A percentile compares a stretch with the other conserved stretches of the same genome.
Conservation (phyloP, 2,797 vertebrate species). For the Anniella stebbinsi region DNA sequence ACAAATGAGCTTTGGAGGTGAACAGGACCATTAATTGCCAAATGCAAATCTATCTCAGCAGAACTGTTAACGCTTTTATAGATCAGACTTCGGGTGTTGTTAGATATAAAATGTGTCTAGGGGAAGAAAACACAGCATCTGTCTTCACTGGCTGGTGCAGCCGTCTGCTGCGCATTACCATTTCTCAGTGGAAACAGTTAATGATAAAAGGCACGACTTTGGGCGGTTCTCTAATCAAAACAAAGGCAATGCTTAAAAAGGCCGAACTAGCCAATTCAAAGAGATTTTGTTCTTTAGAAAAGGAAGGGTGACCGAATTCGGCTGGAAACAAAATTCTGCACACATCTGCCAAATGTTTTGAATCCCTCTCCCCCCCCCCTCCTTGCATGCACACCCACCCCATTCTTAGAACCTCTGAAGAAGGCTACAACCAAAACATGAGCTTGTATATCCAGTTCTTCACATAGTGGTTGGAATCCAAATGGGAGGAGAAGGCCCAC, state of each 20-base stretch:
- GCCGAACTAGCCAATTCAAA: neutral
- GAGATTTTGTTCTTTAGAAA: neutral
- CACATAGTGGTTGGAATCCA: neutral
- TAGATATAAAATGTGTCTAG: neutral
- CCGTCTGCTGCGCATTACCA: neutral
- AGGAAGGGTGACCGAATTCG: neutral
- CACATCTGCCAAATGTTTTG: neutral
- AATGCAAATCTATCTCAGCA: conserved; percentile 18
- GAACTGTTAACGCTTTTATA: conserved; percentile 40
- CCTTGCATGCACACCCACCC: too few species aligned
- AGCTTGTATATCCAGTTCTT: neutral
- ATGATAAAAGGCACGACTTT: conserved; percentile 15
- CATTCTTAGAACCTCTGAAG: too few species aligned
- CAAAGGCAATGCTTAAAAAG: neutral
- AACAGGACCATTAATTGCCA: conserved; percentile 31
- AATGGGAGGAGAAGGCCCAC: neutral
- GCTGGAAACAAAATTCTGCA: neutral
- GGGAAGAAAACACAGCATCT: neutral
- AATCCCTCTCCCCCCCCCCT: neutral
- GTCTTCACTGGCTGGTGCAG: neutral
- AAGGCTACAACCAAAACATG: neutral
- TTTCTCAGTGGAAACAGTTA: conserved; percentile 9
- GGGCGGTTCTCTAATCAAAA: conserved; percentile 6
- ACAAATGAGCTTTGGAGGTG: neutral
- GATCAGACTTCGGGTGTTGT: conserved; percentile 27